These are phyloP conservation scores for Brachyhypopomus occidentalis DNA, from an alignment of 2,113 vertebrate genomes.

Conservation along the genomic window DNA sequence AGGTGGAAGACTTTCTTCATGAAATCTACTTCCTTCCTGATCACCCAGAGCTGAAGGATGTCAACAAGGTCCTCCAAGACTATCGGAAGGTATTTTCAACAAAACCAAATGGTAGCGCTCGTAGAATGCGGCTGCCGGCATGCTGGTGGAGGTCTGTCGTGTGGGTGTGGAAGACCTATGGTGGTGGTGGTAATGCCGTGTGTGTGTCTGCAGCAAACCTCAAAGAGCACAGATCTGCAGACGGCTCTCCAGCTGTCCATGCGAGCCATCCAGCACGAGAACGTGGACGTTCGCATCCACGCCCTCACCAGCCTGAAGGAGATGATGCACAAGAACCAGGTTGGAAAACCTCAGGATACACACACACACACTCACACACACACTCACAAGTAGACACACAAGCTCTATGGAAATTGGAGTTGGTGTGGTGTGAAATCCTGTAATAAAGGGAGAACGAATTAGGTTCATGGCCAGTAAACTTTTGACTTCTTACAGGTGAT, in stretches of 20 bases:
- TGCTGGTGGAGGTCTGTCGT: no score
- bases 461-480: no score
- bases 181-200: not conserved
- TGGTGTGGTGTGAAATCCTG: not conserved
- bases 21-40: constrained; percentile 98
- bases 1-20: constrained; percentile 93
- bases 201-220: constrained; percentile 79
- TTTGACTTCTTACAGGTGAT: no score
- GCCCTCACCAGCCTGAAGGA: constrained; percentile 93
- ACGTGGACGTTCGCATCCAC: constrained; percentile 93
- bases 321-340: constrained; percentile 94
- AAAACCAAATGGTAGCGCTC: not conserved
- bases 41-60: constrained; percentile 88
- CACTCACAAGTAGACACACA: not conserved
- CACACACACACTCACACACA: not conserved
- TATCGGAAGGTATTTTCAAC: constrained; percentile 84
- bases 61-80: constrained; percentile 90
- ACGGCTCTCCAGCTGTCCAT: constrained; percentile 89
- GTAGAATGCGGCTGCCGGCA: not conserved
- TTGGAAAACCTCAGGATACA: constrained; percentile 55
- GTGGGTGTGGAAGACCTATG: no score
- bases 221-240: constrained; percentile 87
- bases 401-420: not conserved
- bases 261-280: constrained; percentile 95
- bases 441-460: not conserved